Evolutionary conservation across 2,797 vertebrate species (phyloP), one percentile per base, ranked within the genome.

Genomic region (Diplodus sargus): DNA sequence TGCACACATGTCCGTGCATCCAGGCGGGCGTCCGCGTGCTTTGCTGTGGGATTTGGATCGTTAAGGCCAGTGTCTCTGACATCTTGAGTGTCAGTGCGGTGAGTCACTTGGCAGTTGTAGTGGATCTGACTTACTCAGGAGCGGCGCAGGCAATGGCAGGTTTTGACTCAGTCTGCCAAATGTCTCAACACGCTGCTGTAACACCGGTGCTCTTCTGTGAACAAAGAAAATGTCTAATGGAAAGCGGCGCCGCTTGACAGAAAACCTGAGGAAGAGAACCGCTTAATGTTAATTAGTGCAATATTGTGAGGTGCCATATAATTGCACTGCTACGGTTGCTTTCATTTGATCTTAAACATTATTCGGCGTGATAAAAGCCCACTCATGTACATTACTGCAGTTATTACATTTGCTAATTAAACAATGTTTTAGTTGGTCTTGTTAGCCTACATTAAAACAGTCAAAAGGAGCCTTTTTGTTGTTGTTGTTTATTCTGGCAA

Each of bases 71-170:
- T 53, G 77, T 62, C 73, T 45, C 68, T 85, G 88, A 76, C 83
- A 85, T 52, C 42, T 65, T 54, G 83, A 81, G 78, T 72, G 63
- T 66, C 39, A 69, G 67, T 28, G 15, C 54, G 74, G 51, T 86
- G 88, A 88, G 47, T 83, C 86, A 85, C 66, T 78, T 78, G 76
- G 74, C 79, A 82, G 66, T 39, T 81, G 25, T 18, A 80, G 66
- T 23, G 52, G 59, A 53, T 81, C 60, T 56, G 79, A 80, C 61
- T 85, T 62, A 79, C 56, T 68, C 4, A 2, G 65, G 56, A 73
- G 14, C 22, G 49, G 25, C n/a, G 28, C 49, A 72, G 43, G 47
- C 43, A 3, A 48, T 71, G 54, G 70, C 64, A 82, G 72, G 34
- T 69, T 83, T 79, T 74, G 61, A 81, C 69, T 77, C 34, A 42